phyloP scores from a whole-genome alignment of 2,113 vertebrate genomes.

The Oreotrochilus melanogaster region DNA sequence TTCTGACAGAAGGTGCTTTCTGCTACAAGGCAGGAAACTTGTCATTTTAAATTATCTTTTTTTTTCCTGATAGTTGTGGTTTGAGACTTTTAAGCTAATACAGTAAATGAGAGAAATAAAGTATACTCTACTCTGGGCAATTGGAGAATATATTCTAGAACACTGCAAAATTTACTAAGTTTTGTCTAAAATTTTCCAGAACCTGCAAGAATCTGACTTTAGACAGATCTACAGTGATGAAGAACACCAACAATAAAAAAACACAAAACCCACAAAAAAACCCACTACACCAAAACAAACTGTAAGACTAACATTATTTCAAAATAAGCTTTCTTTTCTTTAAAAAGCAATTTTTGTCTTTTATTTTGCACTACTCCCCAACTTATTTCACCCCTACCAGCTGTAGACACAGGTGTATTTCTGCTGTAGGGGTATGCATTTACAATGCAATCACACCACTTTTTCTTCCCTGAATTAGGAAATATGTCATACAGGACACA shows the following conservation, averaged over 20 bases:
- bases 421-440: neutral
- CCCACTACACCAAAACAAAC: neutral
- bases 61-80: neutral
- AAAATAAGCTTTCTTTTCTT: neutral
- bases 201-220: neutral
- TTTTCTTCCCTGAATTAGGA: neutral
- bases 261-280: too few relatives aligned
- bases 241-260: too few relatives aligned
- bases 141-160: neutral
- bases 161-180: neutral
- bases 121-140: neutral
- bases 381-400: neutral
- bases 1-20: conserved; percentile 14
- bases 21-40: neutral
- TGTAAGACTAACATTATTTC: neutral
- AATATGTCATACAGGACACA: neutral
- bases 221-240: neutral
- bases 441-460: neutral
- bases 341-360: neutral
- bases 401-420: neutral
- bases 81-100: neutral
- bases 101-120: neutral
- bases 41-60: neutral
- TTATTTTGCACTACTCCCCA: neutral
- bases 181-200: neutral